Base-by-base conservation (phyloP, 2,888 invertebrate species). In the Blastobasis adustella region DNA sequence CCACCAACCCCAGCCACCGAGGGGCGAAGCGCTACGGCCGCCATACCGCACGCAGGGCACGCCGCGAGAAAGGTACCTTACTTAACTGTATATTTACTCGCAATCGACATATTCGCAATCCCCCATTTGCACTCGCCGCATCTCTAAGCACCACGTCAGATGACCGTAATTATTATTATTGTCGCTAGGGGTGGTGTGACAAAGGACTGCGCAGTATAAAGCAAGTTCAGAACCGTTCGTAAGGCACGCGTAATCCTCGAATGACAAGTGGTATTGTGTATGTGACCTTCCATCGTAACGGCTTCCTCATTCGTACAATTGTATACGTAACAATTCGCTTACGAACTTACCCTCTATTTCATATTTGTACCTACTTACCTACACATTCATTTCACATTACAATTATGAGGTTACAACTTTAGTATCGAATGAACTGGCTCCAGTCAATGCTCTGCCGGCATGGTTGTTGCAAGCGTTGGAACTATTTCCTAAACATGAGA, bases 61-160 rank as follows among this genome's bases (percentile, higher is more conserved):
- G 71, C 79, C 77, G 81, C 75, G 76, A 75, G 73, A 82, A 85
- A 87, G 86, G 86, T 86, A 84, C n/a, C 7, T 37, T 46, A 40
- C 9, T 41, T 8, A 36, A 45, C 41, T 10, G 23, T 23, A 23
- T 23, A 23, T 3, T 23, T 40, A 40, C 40, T 40, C 9, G 7
- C 6, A 40, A 23, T 23, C 23, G 40, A 40, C 40, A 9, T 40
- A 40, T 3, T 40, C 40, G 40, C 23, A 23, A 23, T 23, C 23
- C 2, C 23, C 23, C 23, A 23, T 23, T 23, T 23, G 23, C 23
- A 23, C 23, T 23, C 23, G 23, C 23, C 23, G 23, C 23, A 23
- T 23, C 23, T 23, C 23, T 23, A 23, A 23, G 23, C 23, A 23
- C 23, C 23, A 23, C 23, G 23, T 23, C 23, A 23, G 23, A 23